Evolutionary conservation across 2,113 vertebrate species (phyloP).

Genomic region (Grus americana): DNA sequence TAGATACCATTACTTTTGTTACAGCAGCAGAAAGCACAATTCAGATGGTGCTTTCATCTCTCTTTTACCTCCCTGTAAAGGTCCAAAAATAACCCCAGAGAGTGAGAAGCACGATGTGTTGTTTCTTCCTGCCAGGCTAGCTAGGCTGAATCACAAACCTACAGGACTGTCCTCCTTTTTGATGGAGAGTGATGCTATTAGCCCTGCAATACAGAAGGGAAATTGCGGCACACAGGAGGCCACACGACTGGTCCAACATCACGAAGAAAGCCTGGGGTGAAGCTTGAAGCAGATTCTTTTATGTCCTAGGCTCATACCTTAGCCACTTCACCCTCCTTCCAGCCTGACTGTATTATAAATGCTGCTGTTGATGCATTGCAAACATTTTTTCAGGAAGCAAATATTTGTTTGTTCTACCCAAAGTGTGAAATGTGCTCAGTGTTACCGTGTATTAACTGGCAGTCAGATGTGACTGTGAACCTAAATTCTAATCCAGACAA

Average conservation of each 20-base stretch:
- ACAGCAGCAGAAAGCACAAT: constrained; percentile 7
- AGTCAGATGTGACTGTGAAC: neutral
- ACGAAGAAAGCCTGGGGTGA: neutral
- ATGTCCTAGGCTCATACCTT: neutral
- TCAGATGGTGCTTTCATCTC: constrained; percentile 27
- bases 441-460: neutral
- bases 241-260: neutral
- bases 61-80: neutral
- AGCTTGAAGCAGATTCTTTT: neutral
- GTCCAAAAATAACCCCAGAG: constrained; percentile 23
- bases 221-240: neutral
- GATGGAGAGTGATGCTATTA: neutral
- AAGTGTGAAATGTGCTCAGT: neutral
- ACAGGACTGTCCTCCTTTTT: neutral
- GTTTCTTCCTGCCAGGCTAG: neutral
- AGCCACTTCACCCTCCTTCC: neutral
- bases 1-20: constrained; percentile 27
- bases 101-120: neutral
- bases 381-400: neutral
- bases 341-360: neutral
- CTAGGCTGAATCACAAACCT: neutral
- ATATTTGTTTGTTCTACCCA: neutral
- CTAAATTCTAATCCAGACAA: neutral
- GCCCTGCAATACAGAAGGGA: neutral
- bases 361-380: neutral